phyloP scores from a whole-genome alignment of 2,797 vertebrate species.

The Sciaenops ocellatus region DNA sequence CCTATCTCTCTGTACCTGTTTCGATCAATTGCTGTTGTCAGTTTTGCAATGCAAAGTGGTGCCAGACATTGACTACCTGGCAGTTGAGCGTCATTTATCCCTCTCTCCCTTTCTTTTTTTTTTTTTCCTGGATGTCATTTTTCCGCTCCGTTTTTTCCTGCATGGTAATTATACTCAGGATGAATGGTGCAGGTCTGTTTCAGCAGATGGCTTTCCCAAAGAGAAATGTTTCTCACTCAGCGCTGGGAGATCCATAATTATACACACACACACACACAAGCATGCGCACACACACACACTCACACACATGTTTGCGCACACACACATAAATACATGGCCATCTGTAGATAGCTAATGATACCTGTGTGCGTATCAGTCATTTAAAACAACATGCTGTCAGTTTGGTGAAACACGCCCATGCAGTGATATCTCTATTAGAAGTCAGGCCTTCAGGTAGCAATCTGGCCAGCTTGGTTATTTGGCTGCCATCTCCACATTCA shows the following conservation, averaged over 20 bases:
- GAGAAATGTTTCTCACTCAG: conserved; percentile 80
- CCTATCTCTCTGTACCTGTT: conserved; percentile 26
- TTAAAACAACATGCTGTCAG: conserved; percentile 79
- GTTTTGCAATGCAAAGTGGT: conserved; percentile 66
- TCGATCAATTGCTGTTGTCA: conserved; percentile 69
- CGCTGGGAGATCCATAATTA: conserved; percentile 84
- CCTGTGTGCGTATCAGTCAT: conserved; percentile 80
- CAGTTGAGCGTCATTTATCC: conserved; percentile 67
- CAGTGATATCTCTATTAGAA: conserved; percentile 74
- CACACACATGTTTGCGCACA: conserved; percentile 11
- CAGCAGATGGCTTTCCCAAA: conserved; percentile 82
- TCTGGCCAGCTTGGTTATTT: conserved; percentile 42
- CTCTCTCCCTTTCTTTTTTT: conserved; percentile 32
- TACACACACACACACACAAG: conserved; percentile 62
- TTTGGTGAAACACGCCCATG: conserved; percentile 71
- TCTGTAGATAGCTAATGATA: conserved; percentile 84
- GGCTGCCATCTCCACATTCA: conserved; percentile 34
- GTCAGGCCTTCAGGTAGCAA: conserved; percentile 57
- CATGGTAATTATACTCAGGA: conserved; percentile 82
- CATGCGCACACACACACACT: conserved; percentile 31
- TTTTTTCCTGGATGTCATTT: conserved; percentile 74
- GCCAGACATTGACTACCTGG: conserved; percentile 63
- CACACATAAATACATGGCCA: conserved; percentile 61
- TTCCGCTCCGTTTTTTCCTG: conserved; percentile 70
- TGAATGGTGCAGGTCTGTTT: conserved; percentile 82